These are phyloP conservation scores for Platyura marginata DNA, from an alignment of 1,140 invertebrate genomes.

Conservation along the genomic window DNA sequence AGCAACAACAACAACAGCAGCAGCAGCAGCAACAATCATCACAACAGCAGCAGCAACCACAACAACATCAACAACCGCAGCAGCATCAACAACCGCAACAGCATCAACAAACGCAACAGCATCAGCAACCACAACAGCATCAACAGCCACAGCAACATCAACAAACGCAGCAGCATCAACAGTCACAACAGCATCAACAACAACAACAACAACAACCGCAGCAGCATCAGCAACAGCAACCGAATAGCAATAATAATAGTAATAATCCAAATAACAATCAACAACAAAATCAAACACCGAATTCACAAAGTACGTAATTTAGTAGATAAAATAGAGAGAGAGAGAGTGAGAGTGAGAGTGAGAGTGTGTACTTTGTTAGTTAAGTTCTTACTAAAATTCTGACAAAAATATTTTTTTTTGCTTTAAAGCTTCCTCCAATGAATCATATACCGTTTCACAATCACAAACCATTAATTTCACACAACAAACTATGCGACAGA, in stretches of 20 bases:
- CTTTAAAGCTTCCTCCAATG: conserved; percentile 29
- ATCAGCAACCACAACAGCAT: conserved; percentile 15
- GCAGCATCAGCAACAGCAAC: conserved; percentile 21
- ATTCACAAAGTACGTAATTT: neutral
- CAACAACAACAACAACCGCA: conserved; percentile 14
- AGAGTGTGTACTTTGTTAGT: neutral
- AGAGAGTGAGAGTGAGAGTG: neutral
- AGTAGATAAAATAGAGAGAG: neutral
- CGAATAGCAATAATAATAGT: conserved; percentile 10
- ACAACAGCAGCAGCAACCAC: conserved; percentile 21
- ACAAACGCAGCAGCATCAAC: conserved; percentile 23
- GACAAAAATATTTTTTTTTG: neutral
- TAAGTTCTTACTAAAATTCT: neutral
- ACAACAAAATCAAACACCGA: conserved; percentile 8
- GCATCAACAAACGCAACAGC: conserved; percentile 14
- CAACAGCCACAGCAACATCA: too few species aligned
- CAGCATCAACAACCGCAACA: conserved; percentile 34
- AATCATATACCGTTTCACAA: conserved; percentile 53
- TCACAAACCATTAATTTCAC: conserved; percentile 70
- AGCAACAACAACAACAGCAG: conserved; percentile 15
- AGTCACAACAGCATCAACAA: conserved; percentile 15
- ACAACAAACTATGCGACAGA: conserved; percentile 42
- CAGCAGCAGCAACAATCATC: conserved; percentile 14
- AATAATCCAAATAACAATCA: conserved; percentile 20
- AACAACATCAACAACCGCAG: conserved; percentile 22